Conservation (phyloP, 2,888 invertebrate species). For the Gnatocerus cornutus region DNA sequence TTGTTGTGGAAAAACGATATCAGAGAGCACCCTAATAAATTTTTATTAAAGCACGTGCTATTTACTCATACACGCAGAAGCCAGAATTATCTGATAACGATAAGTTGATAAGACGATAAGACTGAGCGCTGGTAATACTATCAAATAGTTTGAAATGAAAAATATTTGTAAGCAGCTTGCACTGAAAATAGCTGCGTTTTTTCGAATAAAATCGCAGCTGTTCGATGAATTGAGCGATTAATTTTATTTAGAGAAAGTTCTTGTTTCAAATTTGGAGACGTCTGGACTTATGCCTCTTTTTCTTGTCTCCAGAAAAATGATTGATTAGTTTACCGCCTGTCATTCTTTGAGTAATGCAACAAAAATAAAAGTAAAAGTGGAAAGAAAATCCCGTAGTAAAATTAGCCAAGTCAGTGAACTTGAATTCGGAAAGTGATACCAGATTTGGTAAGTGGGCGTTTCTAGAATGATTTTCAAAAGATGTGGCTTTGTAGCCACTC, state of each 20-base stretch:
- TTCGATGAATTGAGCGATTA: no score
- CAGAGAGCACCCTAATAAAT: no score
- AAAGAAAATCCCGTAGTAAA: constrained; percentile 21
- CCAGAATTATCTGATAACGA: no score
- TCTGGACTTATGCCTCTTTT: neutral
- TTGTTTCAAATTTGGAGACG: neutral
- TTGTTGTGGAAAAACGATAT: no score
- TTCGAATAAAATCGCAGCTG: no score
- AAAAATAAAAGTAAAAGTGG: constrained; percentile 26
- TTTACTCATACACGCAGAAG: no score
- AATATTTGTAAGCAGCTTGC: no score
- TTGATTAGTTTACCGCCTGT: constrained; percentile 3
- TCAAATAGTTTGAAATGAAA: no score
- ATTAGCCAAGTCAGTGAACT: constrained; percentile 37
- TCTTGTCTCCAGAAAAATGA: constrained; percentile 1
- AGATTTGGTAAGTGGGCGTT: constrained; percentile 27
- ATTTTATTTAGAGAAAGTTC: neutral
- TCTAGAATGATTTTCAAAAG: constrained; percentile 1
- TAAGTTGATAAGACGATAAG: no score
- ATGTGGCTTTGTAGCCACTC: neutral
- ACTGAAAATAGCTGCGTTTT: no score
- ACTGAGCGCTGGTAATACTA: no score
- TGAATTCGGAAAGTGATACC: constrained; percentile 23
- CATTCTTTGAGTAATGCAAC: constrained; percentile 28
- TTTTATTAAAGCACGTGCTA: no score